Evolutionary conservation across 1,140 invertebrate species (phyloP), one percentile per base, ranked within the genome.

Genomic region (Drosophila kohkoa): DNA sequence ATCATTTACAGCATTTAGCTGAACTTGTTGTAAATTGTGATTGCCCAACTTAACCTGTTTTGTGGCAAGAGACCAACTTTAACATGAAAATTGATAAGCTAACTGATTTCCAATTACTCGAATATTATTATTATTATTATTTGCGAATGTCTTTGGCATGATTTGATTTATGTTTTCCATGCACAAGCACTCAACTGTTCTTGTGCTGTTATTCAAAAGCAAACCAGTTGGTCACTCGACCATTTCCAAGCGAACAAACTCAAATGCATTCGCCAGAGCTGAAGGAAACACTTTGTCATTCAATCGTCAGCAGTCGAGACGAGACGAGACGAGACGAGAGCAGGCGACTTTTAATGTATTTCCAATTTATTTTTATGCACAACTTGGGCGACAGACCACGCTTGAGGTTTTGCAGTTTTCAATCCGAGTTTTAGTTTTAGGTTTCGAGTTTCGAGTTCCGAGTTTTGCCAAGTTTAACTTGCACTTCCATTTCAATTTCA

Each of bases 161-260:
- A 78, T 81, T 81, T 81, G 75, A 75, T 79, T 87, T 72, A 69
- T 79, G 68, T 87, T 75, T 87, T 87, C 60, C 79, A 81, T 82
- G 20, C 20, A 75, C 68, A 86, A 85, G 68, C 79, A 87, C 79
- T 86, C 72, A 51, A 68, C 45, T 32, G 15, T 57, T 43, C 20
- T 32, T 16, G 15, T 25, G 54, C 45, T 59, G 70, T 71, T 69
- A 75, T 57, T 77, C 52, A 71, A 75, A 82, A 60, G 67, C 52
- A 77, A 74, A 77, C 77, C 77, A 81, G 79, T 78, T 82, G 65
- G 75, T 76, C 78, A 81, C 62, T 81, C 63, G 73, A 81, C 78
- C 78, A 81, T 76, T 76, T 80, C 73, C 41, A 62, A 8, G 59
- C 58, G 51, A 6, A 62, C 10, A 20, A 2, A 11, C 5, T 35